phyloP scores from a whole-genome alignment of 1,140 invertebrate species.

The Saccostrea glomerata region DNA sequence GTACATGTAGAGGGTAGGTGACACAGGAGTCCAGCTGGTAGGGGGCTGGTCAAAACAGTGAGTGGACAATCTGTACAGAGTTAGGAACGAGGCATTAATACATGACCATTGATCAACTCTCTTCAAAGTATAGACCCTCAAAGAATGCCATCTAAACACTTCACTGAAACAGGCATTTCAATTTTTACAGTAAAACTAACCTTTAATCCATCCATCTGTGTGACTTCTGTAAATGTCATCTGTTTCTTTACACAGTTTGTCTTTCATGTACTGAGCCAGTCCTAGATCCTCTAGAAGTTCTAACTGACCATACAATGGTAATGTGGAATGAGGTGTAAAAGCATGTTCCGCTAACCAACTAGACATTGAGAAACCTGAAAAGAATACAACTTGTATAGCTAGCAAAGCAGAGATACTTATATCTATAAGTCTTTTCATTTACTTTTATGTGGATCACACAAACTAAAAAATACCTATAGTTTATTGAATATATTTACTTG shows the following conservation, averaged over 20 bases:
- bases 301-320: conserved; percentile 25
- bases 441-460: not conserved
- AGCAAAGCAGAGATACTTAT: not conserved
- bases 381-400: not conserved
- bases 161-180: not conserved
- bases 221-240: not conserved
- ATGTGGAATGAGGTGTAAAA: not conserved
- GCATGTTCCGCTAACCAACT: not conserved
- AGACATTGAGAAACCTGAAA: conserved; percentile 11
- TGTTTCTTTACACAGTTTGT: not conserved
- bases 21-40: not conserved
- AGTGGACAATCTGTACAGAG: not conserved
- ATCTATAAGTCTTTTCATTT: no score
- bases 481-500: not conserved
- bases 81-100: not conserved
- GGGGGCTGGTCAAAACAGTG: not conserved
- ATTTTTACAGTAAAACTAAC: not conserved
- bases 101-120: not conserved
- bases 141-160: no score
- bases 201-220: conserved; percentile 10
- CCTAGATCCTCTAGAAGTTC: not conserved
- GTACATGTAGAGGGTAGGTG: not conserved
- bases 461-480: not conserved
- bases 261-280: not conserved
- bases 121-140: not conserved